Conservation (phyloP, 2,888 invertebrate species). For the Clusia tigrina region DNA sequence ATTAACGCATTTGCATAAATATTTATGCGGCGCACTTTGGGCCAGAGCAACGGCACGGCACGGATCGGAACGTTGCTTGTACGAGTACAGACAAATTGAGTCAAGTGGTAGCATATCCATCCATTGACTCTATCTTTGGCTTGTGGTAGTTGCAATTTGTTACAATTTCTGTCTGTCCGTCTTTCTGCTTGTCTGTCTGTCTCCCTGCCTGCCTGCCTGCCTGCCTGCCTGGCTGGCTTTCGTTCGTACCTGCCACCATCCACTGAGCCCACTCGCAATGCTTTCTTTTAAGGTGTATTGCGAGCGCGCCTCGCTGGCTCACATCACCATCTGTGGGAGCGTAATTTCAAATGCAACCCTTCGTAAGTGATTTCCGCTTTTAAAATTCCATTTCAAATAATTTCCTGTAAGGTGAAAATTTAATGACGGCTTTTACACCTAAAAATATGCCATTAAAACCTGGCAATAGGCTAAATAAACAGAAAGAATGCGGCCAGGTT, state of each 20-base stretch:
- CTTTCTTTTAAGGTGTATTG: background rate
- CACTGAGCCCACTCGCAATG: no score
- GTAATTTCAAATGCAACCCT: background rate
- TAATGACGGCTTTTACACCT: background rate
- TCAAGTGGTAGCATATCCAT: background rate
- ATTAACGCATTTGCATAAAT: slow-evolving; percentile 56
- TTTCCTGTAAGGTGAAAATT: background rate
- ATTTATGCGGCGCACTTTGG: slow-evolving; percentile 39
- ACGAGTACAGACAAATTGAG: background rate
- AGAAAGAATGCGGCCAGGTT: no score
- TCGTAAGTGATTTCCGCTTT: background rate
- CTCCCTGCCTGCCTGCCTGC: slow-evolving; percentile 1
- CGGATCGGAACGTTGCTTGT: background rate
- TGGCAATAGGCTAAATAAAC: background rate
- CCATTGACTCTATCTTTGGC: background rate
- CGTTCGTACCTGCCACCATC: no score
- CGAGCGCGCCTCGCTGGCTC: background rate
- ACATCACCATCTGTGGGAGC: background rate
- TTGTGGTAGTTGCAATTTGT: background rate
- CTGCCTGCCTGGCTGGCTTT: no score
- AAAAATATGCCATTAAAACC: background rate
- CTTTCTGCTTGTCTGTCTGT: slow-evolving; percentile 26
- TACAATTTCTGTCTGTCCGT: background rate
- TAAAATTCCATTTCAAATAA: slow-evolving; percentile 1
- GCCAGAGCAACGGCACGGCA: background rate